These are phyloP conservation scores for Drosophila hydei DNA, from an alignment of 1,140 invertebrate species.

Conservation along the genomic window DNA sequence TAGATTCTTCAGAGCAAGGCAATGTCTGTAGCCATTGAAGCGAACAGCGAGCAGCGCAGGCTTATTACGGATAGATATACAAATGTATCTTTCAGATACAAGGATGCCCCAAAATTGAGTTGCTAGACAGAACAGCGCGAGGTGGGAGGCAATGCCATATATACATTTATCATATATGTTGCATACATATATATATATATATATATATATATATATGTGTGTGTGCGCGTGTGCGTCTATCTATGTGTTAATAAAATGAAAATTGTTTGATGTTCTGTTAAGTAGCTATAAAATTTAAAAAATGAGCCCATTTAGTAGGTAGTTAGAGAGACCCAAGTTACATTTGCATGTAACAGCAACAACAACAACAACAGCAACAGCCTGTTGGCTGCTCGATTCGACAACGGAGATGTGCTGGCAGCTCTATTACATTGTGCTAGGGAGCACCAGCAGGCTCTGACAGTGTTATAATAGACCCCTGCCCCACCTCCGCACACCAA, in stretches of 20 bases:
- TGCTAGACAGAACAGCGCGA: slow-evolving; percentile 46
- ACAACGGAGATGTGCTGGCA: slow-evolving; percentile 42
- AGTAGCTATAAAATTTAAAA: slow-evolving; percentile 81
- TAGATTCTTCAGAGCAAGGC: slow-evolving; percentile 6
- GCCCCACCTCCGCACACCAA: not conserved
- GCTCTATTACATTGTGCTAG: slow-evolving; percentile 10
- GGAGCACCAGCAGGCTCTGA: slow-evolving; percentile 45
- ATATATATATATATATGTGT: slow-evolving; percentile 8
- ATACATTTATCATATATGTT: not conserved
- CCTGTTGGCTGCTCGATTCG: slow-evolving; percentile 47
- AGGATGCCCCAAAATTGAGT: slow-evolving; percentile 53
- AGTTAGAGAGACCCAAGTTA: slow-evolving; percentile 58
- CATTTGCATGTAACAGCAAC: slow-evolving; percentile 58
- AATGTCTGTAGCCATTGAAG: slow-evolving; percentile 37
- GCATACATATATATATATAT: not conserved
- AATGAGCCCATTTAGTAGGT: slow-evolving; percentile 78
- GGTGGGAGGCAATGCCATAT: slow-evolving; percentile 29
- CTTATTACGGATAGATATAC: slow-evolving; percentile 68
- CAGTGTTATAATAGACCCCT: slow-evolving; percentile 56
- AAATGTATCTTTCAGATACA: slow-evolving; percentile 66
- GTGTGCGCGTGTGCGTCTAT: slow-evolving; percentile 26
- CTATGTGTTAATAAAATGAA: slow-evolving; percentile 73
- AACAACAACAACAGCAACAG: slow-evolving; percentile 36
- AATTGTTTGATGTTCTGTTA: slow-evolving; percentile 81
- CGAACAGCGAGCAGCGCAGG: slow-evolving; percentile 35